These are phyloP conservation scores for Sebastes reedi DNA, from an alignment of 2,797 vertebrate genomes.

Conservation along the genomic window DNA sequence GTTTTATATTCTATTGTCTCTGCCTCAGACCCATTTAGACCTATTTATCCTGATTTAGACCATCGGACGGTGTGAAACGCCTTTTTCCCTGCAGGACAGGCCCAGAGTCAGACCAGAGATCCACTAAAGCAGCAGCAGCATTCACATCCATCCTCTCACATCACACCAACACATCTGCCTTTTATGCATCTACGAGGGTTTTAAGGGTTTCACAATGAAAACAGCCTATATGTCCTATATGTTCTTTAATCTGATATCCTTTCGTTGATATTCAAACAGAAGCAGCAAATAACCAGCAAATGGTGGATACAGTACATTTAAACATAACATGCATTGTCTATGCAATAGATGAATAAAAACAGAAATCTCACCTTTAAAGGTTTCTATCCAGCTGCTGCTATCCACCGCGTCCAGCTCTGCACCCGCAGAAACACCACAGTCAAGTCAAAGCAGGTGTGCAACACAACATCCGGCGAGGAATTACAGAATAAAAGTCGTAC, in stretches of 20 bases:
- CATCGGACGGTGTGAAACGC: slow-evolving; percentile 59
- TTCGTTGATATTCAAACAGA: neutral
- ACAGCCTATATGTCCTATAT: slow-evolving; percentile 47
- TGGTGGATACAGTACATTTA: fast-evolving
- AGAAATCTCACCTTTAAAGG: slow-evolving; percentile 75
- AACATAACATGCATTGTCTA: neutral
- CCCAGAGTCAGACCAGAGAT: slow-evolving; percentile 34
- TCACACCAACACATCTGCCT: neutral
- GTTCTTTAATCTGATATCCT: neutral
- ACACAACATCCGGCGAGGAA: neutral
- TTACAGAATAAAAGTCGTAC: slow-evolving; percentile 50
- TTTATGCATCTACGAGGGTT: neutral
- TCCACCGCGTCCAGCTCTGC: slow-evolving; percentile 78
- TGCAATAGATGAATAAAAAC: slow-evolving; percentile 10
- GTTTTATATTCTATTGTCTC: neutral
- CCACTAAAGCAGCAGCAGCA: slow-evolving; percentile 1
- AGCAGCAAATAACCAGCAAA: neutral
- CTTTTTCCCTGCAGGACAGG: slow-evolving; percentile 64
- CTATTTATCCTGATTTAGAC: slow-evolving; percentile 14
- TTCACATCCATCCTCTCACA: slow-evolving; percentile 32
- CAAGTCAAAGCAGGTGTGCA: neutral
- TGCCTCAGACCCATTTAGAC: slow-evolving; percentile 9
- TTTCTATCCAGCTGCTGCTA: slow-evolving; percentile 73
- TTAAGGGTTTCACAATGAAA: slow-evolving; percentile 38
- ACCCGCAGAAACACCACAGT: slow-evolving; percentile 73